phyloP scores from a whole-genome alignment of 2,113 vertebrate species.

The Sakesphorus luctuosus region DNA sequence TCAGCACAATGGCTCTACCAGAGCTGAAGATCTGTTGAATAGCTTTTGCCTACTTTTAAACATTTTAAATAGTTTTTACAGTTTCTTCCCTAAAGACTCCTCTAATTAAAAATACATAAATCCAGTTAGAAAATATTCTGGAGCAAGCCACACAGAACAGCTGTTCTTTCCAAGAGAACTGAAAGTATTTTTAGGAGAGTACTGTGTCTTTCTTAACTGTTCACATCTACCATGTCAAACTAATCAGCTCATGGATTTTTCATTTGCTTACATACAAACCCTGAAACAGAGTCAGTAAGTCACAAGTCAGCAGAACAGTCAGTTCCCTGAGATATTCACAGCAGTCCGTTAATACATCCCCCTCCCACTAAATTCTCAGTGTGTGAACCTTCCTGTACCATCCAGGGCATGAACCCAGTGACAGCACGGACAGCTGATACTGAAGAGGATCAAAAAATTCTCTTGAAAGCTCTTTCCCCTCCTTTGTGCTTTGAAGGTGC shows the following conservation, averaged over 20 bases:
- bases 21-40: not conserved
- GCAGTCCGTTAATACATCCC: not conserved
- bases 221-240: not conserved
- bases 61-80: not conserved
- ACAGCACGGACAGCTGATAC: not conserved
- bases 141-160: not conserved
- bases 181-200: not conserved
- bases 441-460: not conserved
- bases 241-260: not conserved
- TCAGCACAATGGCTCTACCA: not conserved
- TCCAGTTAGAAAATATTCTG: not conserved
- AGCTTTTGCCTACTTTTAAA: not conserved
- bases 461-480: not conserved
- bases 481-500: not conserved
- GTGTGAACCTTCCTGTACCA: not conserved
- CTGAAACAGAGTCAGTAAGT: not conserved
- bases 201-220: not conserved
- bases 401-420: not conserved
- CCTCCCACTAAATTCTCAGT: not conserved
- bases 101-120: not conserved
- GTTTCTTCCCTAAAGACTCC: not conserved
- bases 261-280: not conserved
- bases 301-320: not conserved
- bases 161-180: not conserved
- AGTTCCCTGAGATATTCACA: not conserved